Evolutionary conservation across 2,888 invertebrate genomes (phyloP).

Genomic region (Zele albiditarsus): DNA sequence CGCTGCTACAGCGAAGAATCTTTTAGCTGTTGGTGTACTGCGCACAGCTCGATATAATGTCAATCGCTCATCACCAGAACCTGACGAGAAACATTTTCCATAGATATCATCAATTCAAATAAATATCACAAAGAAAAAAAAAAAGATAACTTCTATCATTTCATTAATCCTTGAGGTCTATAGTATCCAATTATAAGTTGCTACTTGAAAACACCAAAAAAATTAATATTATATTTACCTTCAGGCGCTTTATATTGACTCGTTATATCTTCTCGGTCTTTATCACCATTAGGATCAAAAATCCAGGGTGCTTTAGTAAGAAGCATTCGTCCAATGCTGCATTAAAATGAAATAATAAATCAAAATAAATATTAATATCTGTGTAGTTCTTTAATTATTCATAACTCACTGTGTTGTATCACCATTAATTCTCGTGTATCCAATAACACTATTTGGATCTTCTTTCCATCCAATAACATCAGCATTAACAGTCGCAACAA

Average conservation of each 20-base stretch:
- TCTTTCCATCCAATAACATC: constrained; percentile 87
- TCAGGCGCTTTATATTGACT: constrained; percentile 82
- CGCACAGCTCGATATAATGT: constrained; percentile 85
- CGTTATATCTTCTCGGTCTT: constrained; percentile 82
- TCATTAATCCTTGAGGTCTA: too few relatives aligned
- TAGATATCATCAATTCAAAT: not conserved
- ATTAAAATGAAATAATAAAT: constrained; percentile 1
- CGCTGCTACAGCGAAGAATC: constrained; percentile 78
- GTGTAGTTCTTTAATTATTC: not conserved
- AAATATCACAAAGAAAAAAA: not conserved
- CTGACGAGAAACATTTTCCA: constrained; percentile 59
- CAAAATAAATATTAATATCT: constrained; percentile 14
- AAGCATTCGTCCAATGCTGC: constrained; percentile 81
- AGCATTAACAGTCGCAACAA: constrained; percentile 88
- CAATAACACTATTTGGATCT: constrained; percentile 78
- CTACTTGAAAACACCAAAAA: too few relatives aligned
- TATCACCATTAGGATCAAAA: constrained; percentile 82
- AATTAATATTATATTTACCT: constrained; percentile 69
- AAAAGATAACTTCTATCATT: not conserved
- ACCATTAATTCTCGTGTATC: constrained; percentile 81
- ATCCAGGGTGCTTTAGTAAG: constrained; percentile 84
- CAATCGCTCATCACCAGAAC: constrained; percentile 82
- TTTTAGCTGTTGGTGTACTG: constrained; percentile 79
- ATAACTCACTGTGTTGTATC: constrained; percentile 82
- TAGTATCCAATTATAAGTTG: too few relatives aligned